Evolutionary conservation across 2,888 invertebrate genomes (phyloP).

Genomic region (Ennomos fuscantarius): DNA sequence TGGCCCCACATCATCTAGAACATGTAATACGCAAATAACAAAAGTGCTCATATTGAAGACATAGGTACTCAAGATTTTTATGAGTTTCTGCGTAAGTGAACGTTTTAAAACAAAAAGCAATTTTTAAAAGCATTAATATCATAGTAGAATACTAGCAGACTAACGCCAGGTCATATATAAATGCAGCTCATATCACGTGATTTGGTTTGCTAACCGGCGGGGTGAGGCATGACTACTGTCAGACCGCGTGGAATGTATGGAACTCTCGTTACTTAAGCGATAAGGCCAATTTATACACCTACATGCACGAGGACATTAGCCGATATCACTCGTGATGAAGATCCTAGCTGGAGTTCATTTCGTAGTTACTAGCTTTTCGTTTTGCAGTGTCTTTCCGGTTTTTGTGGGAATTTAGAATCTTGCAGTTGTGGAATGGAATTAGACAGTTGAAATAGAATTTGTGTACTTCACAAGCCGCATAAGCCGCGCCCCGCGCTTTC

Average conservation of each 20-base stretch:
- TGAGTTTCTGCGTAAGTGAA: too few relatives aligned
- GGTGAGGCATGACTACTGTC: conserved; percentile 63
- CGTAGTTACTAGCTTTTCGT: conserved; percentile 1
- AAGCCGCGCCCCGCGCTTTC: too few relatives aligned
- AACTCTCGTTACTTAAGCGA: conserved; percentile 55
- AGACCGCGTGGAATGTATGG: conserved; percentile 54
- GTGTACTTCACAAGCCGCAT: too few relatives aligned
- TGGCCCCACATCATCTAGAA: too few relatives aligned
- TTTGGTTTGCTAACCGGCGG: conserved; percentile 66
- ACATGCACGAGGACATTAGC: conserved; percentile 42
- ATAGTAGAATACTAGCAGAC: conserved; percentile 4
- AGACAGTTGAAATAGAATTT: too few relatives aligned
- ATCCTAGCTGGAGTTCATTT: conserved; percentile 12
- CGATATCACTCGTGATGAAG: conserved; percentile 41
- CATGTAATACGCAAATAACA: too few relatives aligned
- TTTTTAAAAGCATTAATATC: too few relatives aligned
- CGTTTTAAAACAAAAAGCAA: too few relatives aligned
- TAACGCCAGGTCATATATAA: conserved; percentile 47
- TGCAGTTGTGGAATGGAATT: too few relatives aligned
- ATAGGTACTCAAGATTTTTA: too few relatives aligned
- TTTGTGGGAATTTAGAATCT: too few relatives aligned
- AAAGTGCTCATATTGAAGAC: too few relatives aligned
- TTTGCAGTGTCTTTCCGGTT: neutral
- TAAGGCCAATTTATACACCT: conserved; percentile 59
- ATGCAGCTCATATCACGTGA: conserved; percentile 62